Conservation (phyloP, 1,140 invertebrate genomes). For the Limonius californicus region DNA sequence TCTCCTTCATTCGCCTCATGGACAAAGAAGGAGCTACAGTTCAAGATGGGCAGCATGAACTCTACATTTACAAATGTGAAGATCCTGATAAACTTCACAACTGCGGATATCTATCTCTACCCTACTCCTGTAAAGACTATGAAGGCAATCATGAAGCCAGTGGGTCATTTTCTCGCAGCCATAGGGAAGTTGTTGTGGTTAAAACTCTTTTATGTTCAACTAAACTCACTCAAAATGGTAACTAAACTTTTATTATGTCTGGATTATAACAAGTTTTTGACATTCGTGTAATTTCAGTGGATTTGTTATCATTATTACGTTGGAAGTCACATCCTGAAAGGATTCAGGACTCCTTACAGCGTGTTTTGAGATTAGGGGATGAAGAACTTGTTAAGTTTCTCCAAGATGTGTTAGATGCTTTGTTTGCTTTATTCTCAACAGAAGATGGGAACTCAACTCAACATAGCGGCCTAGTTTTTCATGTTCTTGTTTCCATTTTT, state of each 20-base stretch:
- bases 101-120: slow-evolving; percentile 69
- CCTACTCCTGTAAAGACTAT: slow-evolving; percentile 64
- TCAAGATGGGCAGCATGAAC: slow-evolving; percentile 79
- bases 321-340: slow-evolving; percentile 85
- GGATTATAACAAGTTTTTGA: too few relatives aligned
- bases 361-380: slow-evolving; percentile 72
- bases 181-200: slow-evolving; percentile 80
- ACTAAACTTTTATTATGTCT: slow-evolving; percentile 20
- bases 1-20: slow-evolving; percentile 88
- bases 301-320: slow-evolving; percentile 82
- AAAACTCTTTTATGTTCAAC: slow-evolving; percentile 87
- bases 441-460: slow-evolving; percentile 81
- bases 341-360: slow-evolving; percentile 78
- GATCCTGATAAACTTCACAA: slow-evolving; percentile 72
- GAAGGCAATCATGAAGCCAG: slow-evolving; percentile 48
- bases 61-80: slow-evolving; percentile 92
- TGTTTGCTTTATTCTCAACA: slow-evolving; percentile 92
- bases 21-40: slow-evolving; percentile 84
- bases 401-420: slow-evolving; percentile 90
- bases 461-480: slow-evolving; percentile 62
- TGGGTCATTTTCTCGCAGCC: slow-evolving; percentile 67
- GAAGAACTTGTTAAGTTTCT: slow-evolving; percentile 96
- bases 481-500: slow-evolving; percentile 84
- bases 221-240: slow-evolving; percentile 91
- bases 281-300: slow-evolving; percentile 56